A percentile compares a stretch with the other conserved stretches of the same genome.
Evolutionary conservation across 1,140 invertebrate species (phyloP).

Genomic region (Drosophila sturtevanti): DNA sequence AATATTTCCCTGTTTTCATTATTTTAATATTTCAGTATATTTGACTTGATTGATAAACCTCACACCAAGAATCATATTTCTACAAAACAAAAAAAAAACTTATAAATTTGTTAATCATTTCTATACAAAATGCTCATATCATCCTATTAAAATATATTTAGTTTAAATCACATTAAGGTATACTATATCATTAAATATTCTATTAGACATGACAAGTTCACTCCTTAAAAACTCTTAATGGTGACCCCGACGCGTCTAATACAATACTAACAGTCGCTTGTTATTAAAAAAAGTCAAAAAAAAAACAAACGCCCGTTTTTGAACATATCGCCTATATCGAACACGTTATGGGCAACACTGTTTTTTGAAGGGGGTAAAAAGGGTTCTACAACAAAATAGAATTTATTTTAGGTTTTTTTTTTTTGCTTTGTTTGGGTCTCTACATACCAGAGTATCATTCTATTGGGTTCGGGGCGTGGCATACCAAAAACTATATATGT

Average conservation of each 20-base stretch:
- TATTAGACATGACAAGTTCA: neutral
- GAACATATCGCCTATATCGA: no score
- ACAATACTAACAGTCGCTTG: no score
- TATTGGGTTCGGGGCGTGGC: conserved; percentile 16
- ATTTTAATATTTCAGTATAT: neutral
- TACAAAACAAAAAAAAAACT: neutral
- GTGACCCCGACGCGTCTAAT: neutral
- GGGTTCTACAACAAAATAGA: conserved; percentile 5
- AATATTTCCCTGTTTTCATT: neutral
- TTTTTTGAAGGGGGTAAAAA: no score
- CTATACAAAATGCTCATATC: neutral
- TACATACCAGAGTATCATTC: conserved; percentile 20
- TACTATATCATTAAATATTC: neutral
- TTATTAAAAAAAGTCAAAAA: no score
- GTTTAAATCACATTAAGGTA: conserved; percentile 5
- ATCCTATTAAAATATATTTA: conserved; percentile 9
- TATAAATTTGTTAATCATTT: neutral
- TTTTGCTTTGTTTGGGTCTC: conserved; percentile 18
- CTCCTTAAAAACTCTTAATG: neutral
- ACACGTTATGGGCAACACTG: conserved; percentile 15
- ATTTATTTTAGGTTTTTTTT: conserved; percentile 10
- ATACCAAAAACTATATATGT: conserved; percentile 18
- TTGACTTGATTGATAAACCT: neutral
- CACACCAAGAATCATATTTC: neutral
- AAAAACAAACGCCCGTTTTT: no score